Evolutionary conservation across 2,888 invertebrate genomes (phyloP).

Genomic region (Digitonthophagus gazella): DNA sequence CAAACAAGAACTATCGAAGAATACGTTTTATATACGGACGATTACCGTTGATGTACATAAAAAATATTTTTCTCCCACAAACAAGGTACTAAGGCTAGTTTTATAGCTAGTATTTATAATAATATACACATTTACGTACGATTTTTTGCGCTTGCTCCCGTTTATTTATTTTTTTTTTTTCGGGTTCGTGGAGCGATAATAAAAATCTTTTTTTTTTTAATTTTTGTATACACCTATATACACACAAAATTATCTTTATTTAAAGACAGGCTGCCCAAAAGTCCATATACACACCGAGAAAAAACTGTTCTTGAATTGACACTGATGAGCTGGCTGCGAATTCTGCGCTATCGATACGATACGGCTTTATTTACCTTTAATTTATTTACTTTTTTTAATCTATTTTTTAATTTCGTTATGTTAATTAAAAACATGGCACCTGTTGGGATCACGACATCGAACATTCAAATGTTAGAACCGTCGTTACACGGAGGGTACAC

Average conservation of each 20-base stretch:
- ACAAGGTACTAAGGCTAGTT: constrained; percentile 39
- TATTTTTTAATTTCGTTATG: background rate
- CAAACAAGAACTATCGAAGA: no score
- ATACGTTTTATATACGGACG: no score
- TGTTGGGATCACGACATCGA: background rate
- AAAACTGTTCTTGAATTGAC: no score
- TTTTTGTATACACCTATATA: constrained; percentile 1
- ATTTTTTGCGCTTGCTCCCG: no score
- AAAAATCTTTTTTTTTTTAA: background rate
- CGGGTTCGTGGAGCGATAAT: constrained; percentile 7
- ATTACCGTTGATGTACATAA: no score
- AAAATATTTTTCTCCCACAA: constrained; percentile 44
- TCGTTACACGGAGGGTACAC: background rate
- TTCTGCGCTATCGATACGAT: no score
- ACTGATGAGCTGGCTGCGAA: no score
- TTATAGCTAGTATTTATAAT: constrained; percentile 24
- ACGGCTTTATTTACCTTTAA: no score
- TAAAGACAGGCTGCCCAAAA: background rate
- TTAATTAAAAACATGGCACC: background rate
- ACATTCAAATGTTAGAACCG: background rate
- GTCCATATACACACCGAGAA: no score
- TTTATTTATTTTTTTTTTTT: constrained; percentile 9
- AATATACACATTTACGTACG: constrained; percentile 30
- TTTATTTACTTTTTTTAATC: background rate
- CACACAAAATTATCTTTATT: constrained; percentile 16